Base-by-base conservation (phyloP, 1,140 invertebrate species). In the Drosophila novamexicana region DNA sequence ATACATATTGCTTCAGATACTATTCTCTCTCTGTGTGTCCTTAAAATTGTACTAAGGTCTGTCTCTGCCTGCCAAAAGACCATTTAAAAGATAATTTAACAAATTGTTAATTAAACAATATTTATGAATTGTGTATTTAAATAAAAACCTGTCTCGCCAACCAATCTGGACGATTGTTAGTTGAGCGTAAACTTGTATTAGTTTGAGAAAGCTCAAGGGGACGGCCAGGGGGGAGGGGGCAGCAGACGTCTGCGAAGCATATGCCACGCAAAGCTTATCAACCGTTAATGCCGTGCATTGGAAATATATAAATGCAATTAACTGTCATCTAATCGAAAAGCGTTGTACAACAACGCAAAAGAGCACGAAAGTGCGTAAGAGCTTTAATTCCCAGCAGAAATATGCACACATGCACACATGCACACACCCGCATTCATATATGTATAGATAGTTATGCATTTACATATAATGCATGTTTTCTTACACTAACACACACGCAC, bases 261-360 rank as follows among this genome's bases (percentile, higher is more conserved):
- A 61, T 61, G 58, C 29, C 39, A 58, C 29, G n/a, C 2, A 36
- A 53, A 53, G 16, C 14, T 16, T 16, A 34, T 36, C 32, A n/a
- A 49, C 3, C 8, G 18, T 29, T 22, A 52, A 53, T 36, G 32
- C 32, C 22, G 5, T 14, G n/a, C 39, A 40, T 4, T 56, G 40
- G 47, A 44, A 66, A 72, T 49, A 34, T 53, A 56, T 36, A 57
- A 66, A 66, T 34, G 36, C 45, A 53, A 18, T 64, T 50, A 71
- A 64, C 57, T 57, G 18, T 18, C 49, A 65, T 58, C 36, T n/a
- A 56, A 40, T 10, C 53, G 16, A 9, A 12, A 58, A 44, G 40
- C 16, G 59, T 29, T 56, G 37, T 9, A 56, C 1, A 56, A 39
- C 53, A 64, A 57, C 68, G 53, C 7, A 29, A 44, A 29, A 44